A percentile compares a stretch with the other conserved stretches of the same genome.
Evolutionary conservation across 2,797 vertebrate species (phyloP).

Genomic region (Periparus ater): DNA sequence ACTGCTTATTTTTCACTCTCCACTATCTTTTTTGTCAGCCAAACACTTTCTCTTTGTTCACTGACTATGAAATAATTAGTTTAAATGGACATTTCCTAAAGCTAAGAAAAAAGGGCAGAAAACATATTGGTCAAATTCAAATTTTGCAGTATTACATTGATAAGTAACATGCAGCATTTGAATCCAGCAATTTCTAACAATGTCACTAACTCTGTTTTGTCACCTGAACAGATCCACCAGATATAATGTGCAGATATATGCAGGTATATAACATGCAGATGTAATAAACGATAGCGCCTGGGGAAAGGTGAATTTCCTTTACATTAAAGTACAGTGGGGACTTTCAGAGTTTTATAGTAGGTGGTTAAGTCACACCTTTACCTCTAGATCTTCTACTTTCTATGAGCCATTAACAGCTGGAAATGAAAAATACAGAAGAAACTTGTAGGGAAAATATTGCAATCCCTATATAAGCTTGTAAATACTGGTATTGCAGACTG

Average conservation of each 20-base stretch:
- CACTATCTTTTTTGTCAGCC: not conserved
- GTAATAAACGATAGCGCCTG: not conserved
- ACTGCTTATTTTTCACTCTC: not conserved
- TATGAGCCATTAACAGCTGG: constrained; percentile 49
- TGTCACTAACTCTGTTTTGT: not conserved
- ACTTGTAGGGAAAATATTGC: constrained; percentile 53
- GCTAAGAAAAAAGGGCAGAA: not conserved
- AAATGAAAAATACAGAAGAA: constrained; percentile 63
- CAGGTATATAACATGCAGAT: constrained; percentile 33
- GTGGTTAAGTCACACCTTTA: constrained; percentile 46
- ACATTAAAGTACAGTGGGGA: constrained; percentile 33
- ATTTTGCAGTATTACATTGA: not conserved
- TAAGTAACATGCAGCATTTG: not conserved
- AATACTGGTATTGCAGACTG: constrained; percentile 35
- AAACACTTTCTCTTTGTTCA: not conserved
- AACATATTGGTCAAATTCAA: not conserved
- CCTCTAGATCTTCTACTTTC: constrained; percentile 39
- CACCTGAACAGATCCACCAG: not conserved
- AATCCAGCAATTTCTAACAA: not conserved
- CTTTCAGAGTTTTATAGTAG: constrained; percentile 24
- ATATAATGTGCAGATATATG: not conserved
- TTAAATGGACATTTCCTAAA: not conserved
- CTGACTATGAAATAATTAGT: not conserved
- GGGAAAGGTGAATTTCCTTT: constrained; percentile 54
- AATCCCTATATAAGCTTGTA: constrained; percentile 48